Base-by-base conservation (phyloP, 2,113 vertebrate species). In the Nymphicus hollandicus region DNA sequence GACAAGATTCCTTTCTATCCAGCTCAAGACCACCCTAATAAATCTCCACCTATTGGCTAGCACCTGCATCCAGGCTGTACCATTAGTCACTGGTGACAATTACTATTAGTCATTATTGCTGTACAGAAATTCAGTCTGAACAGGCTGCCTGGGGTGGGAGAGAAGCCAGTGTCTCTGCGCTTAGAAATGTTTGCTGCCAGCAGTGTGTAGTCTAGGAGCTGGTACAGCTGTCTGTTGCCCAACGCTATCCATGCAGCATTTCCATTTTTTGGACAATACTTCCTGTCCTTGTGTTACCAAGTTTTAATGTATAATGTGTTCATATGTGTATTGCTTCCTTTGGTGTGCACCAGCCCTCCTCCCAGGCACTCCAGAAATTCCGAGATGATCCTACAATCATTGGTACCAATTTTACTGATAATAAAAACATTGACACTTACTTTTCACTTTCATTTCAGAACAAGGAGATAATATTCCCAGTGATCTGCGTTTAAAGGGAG, bases 231-330 rank as follows among this genome's bases (percentile, higher is more conserved):
- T 46, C 69, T 41, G 12, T 33, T 71, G 85, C 31, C 58, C 58
- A 50, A 0, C 0, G 0, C 27, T 47, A 3, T 31, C 31, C 6
- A 0, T 27, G 28, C 29, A n/a, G 29, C 8, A 4, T 79, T 84
- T 72, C 43, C 43, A 13, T 29, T 35, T 68, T 33, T 74, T 55
- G 22, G 56, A 8, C 19, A 58, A 33, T 41, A 61, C 20, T 83
- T 3, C 0, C n/a, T 72, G 37, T 63, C 85, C 69, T 52, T 31
- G 27, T 35, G 18, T 63, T 85, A 68, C 17, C 17, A 58, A 41
- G 41, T 81, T 71, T 43, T 72, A 82, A n/a, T 69, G n/a, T 87
- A 6, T 17, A 35, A 22, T 0, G 0, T 29, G 18, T 68, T 71
- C 7, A 4, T 74, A 11, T n/a, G 12, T 84, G 33, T 16, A 13